Conservation (phyloP, 2,888 invertebrate genomes). For the Drosophila cracens region DNA sequence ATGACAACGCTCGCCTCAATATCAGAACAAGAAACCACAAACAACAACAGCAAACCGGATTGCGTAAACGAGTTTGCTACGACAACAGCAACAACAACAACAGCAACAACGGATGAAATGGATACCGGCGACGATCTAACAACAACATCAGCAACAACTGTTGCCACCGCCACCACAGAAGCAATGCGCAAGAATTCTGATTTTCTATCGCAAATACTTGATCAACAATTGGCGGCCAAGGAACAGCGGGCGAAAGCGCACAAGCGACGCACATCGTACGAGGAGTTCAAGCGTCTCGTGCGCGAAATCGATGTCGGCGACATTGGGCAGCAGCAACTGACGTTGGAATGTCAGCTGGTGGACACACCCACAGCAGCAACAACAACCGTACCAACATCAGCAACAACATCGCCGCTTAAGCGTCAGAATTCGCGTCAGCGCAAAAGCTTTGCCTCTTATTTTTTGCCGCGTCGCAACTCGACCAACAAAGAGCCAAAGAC, state of each 20-base stretch:
- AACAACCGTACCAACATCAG: constrained; percentile 7
- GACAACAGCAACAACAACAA: constrained; percentile 10
- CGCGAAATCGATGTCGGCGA: constrained; percentile 80
- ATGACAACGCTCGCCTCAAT: constrained; percentile 80
- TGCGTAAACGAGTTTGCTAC: constrained; percentile 76
- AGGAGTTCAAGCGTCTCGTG: constrained; percentile 85
- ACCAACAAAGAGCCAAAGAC: constrained; percentile 52
- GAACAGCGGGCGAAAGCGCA: constrained; percentile 83
- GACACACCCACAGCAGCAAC: constrained; percentile 37
- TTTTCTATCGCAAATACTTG: constrained; percentile 84
- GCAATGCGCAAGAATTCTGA: constrained; percentile 84
- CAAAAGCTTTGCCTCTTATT: constrained; percentile 81
- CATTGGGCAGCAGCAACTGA: constrained; percentile 36
- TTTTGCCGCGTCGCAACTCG: constrained; percentile 55
- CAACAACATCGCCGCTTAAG: constrained; percentile 67
- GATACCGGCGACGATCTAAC: constrained; percentile 78
- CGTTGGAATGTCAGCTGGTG: constrained; percentile 49
- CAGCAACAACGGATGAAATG: constrained; percentile 71
- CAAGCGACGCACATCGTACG: constrained; percentile 85
- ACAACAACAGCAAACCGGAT: constrained; percentile 69
- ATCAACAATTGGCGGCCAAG: constrained; percentile 81
- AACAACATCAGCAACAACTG: constrained; percentile 28
- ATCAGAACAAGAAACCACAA: constrained; percentile 81
- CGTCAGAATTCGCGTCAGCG: constrained; percentile 84
- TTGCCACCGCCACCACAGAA: constrained; percentile 71